phyloP scores from a whole-genome alignment of 1,140 invertebrate species.

The Listronotus bonariensis region DNA sequence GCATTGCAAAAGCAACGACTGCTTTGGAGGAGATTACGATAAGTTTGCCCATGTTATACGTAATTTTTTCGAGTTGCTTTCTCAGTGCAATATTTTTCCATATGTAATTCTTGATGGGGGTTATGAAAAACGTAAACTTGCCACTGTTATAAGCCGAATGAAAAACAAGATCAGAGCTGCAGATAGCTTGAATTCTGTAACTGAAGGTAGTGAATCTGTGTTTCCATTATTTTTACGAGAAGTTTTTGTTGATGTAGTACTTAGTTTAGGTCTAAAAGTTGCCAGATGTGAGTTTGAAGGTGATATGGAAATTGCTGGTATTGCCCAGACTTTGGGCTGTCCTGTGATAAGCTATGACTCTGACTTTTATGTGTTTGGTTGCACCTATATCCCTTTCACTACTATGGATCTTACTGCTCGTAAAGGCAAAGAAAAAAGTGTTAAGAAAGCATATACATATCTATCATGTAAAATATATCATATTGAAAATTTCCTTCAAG shows the following conservation, averaged over 20 bases:
- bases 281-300: conserved; percentile 83
- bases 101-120: conserved; percentile 85
- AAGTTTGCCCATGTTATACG: conserved; percentile 66
- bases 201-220: conserved; percentile 59
- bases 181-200: conserved; percentile 56
- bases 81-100: conserved; percentile 74
- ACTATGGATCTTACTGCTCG: conserved; percentile 55
- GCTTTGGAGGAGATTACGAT: conserved; percentile 88
- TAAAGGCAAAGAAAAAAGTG: conserved; percentile 26
- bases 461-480: conserved; percentile 74
- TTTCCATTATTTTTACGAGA: conserved; percentile 74
- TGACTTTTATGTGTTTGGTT: conserved; percentile 88
- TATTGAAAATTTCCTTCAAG: conserved; percentile 68
- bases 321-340: conserved; percentile 76
- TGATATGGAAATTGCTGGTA: conserved; percentile 79
- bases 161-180: conserved; percentile 65
- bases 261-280: conserved; percentile 66
- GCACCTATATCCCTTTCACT: conserved; percentile 78
- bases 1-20: conserved; percentile 65
- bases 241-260: conserved; percentile 71
- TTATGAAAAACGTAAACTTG: conserved; percentile 74
- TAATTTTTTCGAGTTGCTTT: conserved; percentile 73
- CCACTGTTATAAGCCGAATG: conserved; percentile 68
- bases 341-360: conserved; percentile 89
- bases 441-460: conserved; percentile 51